phyloP scores from a whole-genome alignment of 92 coral and sea anemone species.

The Paragorgia papillata region DNA sequence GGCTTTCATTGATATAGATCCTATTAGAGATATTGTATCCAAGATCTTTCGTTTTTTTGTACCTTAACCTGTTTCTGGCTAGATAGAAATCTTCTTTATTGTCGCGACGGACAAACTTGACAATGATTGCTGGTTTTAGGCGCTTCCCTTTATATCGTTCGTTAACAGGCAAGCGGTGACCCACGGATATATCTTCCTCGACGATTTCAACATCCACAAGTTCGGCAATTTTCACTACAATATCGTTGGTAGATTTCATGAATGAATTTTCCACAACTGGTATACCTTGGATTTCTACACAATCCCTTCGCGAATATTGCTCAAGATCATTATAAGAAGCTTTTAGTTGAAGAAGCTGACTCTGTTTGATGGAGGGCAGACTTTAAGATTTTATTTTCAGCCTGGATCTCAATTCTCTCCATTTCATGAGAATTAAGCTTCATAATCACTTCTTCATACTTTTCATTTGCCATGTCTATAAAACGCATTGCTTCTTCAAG shows the following conservation, averaged over 20 bases:
- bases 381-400: background rate
- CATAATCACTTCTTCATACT: background rate
- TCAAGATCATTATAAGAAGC: background rate
- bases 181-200: background rate
- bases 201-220: background rate
- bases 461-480: background rate
- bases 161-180: background rate
- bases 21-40: background rate
- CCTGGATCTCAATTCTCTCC: background rate
- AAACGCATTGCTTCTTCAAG: constrained; percentile 5
- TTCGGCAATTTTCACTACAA: background rate
- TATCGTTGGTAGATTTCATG: background rate
- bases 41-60: constrained; percentile 5
- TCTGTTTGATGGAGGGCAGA: background rate
- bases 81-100: background rate
- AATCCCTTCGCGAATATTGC: background rate
- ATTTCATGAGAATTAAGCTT: background rate
- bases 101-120: constrained; percentile 6
- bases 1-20: constrained; percentile 3
- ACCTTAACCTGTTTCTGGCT: background rate
- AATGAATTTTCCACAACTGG: background rate
- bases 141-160: background rate
- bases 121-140: background rate
- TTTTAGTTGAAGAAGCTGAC: background rate
- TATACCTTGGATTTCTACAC: background rate